Evolutionary conservation across 2,113 vertebrate genomes (phyloP).

Genomic region (Hypanus sabinus): DNA sequence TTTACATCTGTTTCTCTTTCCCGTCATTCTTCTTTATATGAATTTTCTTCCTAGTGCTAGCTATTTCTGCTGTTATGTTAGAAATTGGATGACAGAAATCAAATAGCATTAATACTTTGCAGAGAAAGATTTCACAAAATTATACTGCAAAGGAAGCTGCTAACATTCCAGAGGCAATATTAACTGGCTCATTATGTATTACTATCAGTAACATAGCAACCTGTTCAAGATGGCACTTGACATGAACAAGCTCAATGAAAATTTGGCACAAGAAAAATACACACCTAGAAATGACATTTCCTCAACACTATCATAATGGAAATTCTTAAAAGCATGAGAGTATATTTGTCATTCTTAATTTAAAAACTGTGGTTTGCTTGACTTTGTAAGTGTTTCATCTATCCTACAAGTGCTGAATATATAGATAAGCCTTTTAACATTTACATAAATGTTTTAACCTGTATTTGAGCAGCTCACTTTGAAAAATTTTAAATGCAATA

Average conservation of each 20-base stretch:
- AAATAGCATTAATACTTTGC: not conserved
- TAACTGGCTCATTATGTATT: not conserved
- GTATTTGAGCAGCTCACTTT: not conserved
- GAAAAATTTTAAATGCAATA: not conserved
- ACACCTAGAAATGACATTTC: not conserved
- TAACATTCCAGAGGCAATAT: not conserved
- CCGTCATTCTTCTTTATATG: too few relatives aligned
- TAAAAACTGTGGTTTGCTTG: not conserved
- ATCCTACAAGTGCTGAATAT: not conserved
- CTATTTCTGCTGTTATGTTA: not conserved
- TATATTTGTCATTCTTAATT: not conserved
- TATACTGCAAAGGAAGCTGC: not conserved
- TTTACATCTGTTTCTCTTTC: not conserved
- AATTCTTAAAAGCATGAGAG: not conserved
- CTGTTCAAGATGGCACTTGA: not conserved
- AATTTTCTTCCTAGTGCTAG: not conserved
- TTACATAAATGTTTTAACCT: conserved; percentile 10
- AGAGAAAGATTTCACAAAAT: not conserved
- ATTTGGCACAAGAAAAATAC: not conserved
- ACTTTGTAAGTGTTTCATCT: not conserved
- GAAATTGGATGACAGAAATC: not conserved
- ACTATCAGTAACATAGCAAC: not conserved
- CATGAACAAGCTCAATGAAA: not conserved
- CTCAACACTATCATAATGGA: too few relatives aligned
- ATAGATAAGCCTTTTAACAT: not conserved